Base-by-base conservation (phyloP, 2,113 vertebrate genomes). In the Stigmatopora argus region DNA sequence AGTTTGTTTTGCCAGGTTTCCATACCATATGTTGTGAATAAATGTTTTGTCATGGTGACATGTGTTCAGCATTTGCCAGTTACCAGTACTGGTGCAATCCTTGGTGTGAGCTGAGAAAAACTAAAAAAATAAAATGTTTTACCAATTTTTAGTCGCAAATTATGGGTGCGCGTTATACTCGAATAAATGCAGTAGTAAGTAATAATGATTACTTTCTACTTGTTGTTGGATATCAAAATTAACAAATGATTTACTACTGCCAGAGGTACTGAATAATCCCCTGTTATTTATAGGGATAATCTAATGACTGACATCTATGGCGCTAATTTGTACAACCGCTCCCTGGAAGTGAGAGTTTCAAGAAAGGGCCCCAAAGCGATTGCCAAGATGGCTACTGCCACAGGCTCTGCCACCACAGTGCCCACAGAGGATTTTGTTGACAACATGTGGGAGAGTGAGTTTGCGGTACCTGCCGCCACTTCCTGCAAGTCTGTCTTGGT, bases 271-370 rank as follows among this genome's bases (percentile, higher is more conserved):
- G 10, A 56, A 31, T 53, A 46, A 64, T 18, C 14, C 0, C 19
- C 35, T 18, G 26, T 15, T 15, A 41, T 31, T 72, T 48, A 71
- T 44, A 96, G 95, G 62, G 95, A 96, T 74, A 96, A 96, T 19
- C 73, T 94, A 7, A 95, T 96, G 95, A 95, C 94, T 0, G 95
- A 96, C 34, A 92, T 96, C 64, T 96, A 95, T 1, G 95, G 94
- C n/a, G 94, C 94, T 47, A 96, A 96, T 71, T 90, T 96, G 18
- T 96, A 95, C 89, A 94, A 92, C 74, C 92, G 93, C 71, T 92
- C 90, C 85, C 92, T 96, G 62, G 71, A 92, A 56, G 89, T 94
- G 61, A 78, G 83, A 44, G 61, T 66, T 49, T 64, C 86, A 0
- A 66, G 86, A n/a, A 76, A 86, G 23, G 81, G 83, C 46, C 77